Evolutionary conservation across 2,888 invertebrate genomes (phyloP).

Genomic region (Acanthosepion pharaonis): DNA sequence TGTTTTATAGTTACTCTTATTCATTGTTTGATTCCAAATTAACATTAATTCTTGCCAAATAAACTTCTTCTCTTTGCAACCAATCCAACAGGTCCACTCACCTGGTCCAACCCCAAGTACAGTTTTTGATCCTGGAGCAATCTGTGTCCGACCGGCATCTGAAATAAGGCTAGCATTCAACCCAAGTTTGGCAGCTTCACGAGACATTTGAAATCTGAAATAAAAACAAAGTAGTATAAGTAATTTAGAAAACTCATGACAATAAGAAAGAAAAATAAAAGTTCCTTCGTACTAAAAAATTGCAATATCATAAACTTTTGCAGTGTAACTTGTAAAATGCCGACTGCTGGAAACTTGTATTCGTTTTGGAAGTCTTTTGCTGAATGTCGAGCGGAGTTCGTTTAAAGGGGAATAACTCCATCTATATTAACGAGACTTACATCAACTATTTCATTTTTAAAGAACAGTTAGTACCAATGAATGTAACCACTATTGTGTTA

Average conservation of each 20-base stretch:
- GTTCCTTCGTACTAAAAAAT: background rate
- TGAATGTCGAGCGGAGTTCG: background rate
- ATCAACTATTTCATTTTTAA: background rate
- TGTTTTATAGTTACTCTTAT: too few species aligned
- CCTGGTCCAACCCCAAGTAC: conserved; percentile 95
- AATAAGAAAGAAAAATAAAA: background rate
- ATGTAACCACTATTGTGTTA: too few species aligned
- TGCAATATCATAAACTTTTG: background rate
- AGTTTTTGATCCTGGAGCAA: conserved; percentile 89
- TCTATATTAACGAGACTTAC: background rate
- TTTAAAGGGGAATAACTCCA: background rate
- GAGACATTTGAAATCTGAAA: conserved; percentile 79
- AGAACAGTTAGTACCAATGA: too few species aligned
- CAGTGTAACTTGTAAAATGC: background rate
- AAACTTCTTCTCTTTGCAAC: too few species aligned
- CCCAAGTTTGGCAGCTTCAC: conserved; percentile 82
- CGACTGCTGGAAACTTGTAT: background rate
- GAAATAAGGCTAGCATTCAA: conserved; percentile 83
- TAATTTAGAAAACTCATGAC: background rate
- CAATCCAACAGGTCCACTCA: conserved; percentile 50
- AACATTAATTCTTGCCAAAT: too few species aligned
- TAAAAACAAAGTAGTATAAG: background rate
- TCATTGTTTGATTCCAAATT: too few species aligned
- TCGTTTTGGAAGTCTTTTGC: background rate
- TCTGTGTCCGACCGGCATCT: conserved; percentile 95